Evolutionary conservation across 2,888 invertebrate species (phyloP).

Genomic region (Portevinia maculata): DNA sequence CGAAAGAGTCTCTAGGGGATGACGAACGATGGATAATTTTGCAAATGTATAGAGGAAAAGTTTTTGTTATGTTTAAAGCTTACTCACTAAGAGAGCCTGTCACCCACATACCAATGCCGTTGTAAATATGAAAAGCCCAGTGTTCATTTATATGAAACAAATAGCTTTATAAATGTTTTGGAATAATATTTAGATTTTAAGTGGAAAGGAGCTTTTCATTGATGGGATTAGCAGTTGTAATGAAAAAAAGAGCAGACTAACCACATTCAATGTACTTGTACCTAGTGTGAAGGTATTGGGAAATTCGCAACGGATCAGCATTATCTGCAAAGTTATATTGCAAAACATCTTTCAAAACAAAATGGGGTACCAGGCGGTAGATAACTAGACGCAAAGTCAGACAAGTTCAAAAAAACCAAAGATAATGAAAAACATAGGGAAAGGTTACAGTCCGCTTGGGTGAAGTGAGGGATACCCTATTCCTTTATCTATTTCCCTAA

Average conservation of each 20-base stretch:
- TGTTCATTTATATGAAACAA: slow-evolving; percentile 22
- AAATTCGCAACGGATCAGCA: no score
- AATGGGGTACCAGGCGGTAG: no score
- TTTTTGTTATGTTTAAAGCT: slow-evolving; percentile 56
- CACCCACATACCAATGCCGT: not conserved
- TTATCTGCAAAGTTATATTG: no score
- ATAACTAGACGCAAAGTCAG: no score
- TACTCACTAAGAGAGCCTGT: slow-evolving; percentile 4
- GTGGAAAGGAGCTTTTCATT: slow-evolving; percentile 62
- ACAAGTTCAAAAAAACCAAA: no score
- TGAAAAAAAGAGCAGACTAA: not conserved
- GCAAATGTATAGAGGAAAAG: slow-evolving; percentile 9
- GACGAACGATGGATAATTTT: slow-evolving; percentile 30
- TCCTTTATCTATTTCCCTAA: no score
- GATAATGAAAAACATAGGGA: no score
- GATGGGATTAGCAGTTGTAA: slow-evolving; percentile 42
- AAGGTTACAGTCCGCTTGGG: no score
- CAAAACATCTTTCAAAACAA: no score
- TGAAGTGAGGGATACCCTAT: no score
- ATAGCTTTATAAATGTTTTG: slow-evolving; percentile 18
- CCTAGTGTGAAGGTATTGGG: no score
- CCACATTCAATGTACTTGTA: no score
- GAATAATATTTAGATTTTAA: slow-evolving; percentile 42
- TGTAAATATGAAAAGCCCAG: slow-evolving; percentile 10
- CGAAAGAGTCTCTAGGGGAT: slow-evolving; percentile 10